Base-by-base conservation (phyloP, 2,888 invertebrate species). In the Ichneumon xanthorius region DNA sequence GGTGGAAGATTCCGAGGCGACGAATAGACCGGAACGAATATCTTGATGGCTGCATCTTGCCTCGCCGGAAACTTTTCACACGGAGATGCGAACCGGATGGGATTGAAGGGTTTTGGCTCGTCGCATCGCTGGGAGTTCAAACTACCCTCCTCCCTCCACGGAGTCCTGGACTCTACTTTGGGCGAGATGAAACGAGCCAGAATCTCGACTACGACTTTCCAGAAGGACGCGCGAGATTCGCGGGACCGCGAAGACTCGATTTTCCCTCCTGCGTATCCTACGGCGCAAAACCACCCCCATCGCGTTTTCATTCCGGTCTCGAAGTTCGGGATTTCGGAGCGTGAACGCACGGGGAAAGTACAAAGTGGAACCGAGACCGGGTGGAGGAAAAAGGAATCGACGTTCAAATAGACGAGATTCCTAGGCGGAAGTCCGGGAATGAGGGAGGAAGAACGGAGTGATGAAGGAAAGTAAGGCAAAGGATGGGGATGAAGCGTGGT, bases 101-200 rank as follows among this genome's bases (percentile, higher is more conserved):
- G 71, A 61, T 65, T 50, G 58, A 55, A 58, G 75, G 79, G 61
- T 67, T 67, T 45, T 75, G 50, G 78, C 55, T 63, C 68, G 11
- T 22, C 67, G 22, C 40, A 16, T 6, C 16, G 30, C 63, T 6
- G n/a, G 6, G 33, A 63, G 33, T 33, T 63, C 30, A 6, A 33
- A 63, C 63, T 33, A 33, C 33, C 53, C 9, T 6, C n/a, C 63
- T 63, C 33, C 16, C 14, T 2, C n/a, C 30, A 14, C n/a, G 1
- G 33, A 63, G 63, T 70, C 58, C 53, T 77, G 77, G 83, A 73
- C 50, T 86, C 50, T 30, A 63, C 53, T 76, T 70, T 48, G 30
- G 16, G 55, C 33, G 22, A 80, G 80, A 83, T 80, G 83, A 83
- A 83, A 83, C 86, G 86, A 83, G 77, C 53, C 67, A 80, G 53